These are phyloP conservation scores for Eospalax fontanierii DNA, from an alignment of 2,797 vertebrate species.

Conservation along the genomic window DNA sequence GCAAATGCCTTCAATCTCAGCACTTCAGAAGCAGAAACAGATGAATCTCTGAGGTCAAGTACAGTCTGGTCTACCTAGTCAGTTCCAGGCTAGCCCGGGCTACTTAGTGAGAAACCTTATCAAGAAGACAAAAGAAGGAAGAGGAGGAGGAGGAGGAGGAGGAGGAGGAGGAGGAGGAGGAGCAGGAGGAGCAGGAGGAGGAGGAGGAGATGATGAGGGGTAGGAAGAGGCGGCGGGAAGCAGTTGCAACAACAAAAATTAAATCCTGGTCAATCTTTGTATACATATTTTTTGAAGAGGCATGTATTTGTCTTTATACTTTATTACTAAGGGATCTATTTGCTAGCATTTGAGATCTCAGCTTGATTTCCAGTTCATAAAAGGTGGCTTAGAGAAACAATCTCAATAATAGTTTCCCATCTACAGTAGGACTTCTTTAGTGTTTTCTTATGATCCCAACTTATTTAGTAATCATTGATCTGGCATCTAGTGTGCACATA, in stretches of 20 bases:
- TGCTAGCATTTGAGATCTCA: not conserved
- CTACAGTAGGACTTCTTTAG: not conserved
- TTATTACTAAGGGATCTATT: constrained; percentile 24
- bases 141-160: no score
- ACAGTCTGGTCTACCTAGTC: no score
- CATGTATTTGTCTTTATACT: not conserved
- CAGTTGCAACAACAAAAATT: not conserved
- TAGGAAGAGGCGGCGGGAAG: no score
- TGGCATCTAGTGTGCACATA: not conserved
- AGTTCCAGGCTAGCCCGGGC: not conserved
- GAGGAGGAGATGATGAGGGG: no score
- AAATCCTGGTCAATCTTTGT: constrained; percentile 42
- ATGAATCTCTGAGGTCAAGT: not conserved
- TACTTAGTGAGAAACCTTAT: not conserved
- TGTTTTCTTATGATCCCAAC: not conserved
- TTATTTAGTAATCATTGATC: not conserved
- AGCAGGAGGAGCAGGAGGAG: no score
- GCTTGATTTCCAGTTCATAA: constrained; percentile 39
- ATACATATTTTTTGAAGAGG: not conserved
- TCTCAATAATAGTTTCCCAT: not conserved
- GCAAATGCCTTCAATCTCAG: not conserved
- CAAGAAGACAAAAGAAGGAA: no score
- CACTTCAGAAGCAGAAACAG: not conserved
- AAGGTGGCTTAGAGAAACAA: not conserved
- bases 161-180: no score